A percentile compares a stretch with the other conserved stretches of the same genome.
phyloP scores from a whole-genome alignment of 2,113 vertebrate genomes.

The Corapipo altera region DNA sequence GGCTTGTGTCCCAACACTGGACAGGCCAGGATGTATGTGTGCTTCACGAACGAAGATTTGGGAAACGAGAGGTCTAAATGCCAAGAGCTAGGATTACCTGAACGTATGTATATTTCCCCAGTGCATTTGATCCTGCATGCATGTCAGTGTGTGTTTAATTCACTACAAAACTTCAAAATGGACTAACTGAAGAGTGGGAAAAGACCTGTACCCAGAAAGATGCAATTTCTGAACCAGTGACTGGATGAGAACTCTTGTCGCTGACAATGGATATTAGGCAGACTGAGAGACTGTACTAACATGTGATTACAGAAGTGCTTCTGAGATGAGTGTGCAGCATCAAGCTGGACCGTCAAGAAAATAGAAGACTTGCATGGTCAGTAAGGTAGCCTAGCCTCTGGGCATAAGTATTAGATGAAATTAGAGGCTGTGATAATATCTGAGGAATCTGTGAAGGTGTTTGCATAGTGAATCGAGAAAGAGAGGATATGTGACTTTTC shows the following conservation, averaged over 20 bases:
- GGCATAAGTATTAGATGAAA: not conserved
- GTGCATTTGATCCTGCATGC: not conserved
- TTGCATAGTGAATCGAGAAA: not conserved
- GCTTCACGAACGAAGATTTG: too few species aligned
- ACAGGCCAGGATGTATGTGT: not conserved
- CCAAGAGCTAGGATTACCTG: not conserved
- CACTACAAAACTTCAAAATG: not conserved
- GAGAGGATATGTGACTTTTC: not conserved
- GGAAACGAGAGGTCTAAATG: not conserved
- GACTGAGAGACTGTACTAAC: not conserved
- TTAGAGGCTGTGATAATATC: not conserved
- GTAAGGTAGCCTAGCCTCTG: not conserved
- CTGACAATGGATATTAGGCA: not conserved
- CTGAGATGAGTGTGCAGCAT: not conserved
- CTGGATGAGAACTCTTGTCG: not conserved
- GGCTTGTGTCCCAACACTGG: not conserved
- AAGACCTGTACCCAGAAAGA: not conserved
- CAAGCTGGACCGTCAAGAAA: not conserved
- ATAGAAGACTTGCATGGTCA: not conserved
- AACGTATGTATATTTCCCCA: not conserved
- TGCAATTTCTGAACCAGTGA: not conserved
- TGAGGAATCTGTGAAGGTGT: not conserved
- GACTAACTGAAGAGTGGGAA: not conserved
- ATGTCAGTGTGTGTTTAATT: not conserved
- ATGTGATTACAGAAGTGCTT: not conserved